phyloP scores from a whole-genome alignment of 2,888 invertebrate genomes.

The Sturmia bella region DNA sequence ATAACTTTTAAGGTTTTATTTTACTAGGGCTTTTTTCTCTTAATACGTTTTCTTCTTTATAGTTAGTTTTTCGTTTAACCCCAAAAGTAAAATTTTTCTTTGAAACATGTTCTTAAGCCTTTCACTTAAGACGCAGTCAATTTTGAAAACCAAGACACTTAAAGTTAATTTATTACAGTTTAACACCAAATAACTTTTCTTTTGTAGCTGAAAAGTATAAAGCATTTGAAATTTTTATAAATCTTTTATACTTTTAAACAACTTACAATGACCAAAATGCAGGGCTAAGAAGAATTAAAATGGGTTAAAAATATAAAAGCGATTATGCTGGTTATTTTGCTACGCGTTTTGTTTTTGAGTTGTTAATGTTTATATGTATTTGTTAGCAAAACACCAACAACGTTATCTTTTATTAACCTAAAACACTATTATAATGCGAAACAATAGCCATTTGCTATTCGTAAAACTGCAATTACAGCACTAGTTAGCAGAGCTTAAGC shows the following conservation, averaged over 20 bases:
- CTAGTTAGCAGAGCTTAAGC: constrained; percentile 30
- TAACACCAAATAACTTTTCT: not conserved
- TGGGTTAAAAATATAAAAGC: not conserved
- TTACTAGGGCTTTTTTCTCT: too few species aligned
- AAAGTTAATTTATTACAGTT: constrained; percentile 22
- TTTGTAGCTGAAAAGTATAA: not conserved
- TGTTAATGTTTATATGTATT: not conserved
- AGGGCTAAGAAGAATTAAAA: not conserved
- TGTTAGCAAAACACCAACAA: constrained; percentile 25
- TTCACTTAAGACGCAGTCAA: constrained; percentile 31
- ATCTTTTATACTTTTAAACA: constrained; percentile 28
- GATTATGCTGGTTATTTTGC: not conserved
- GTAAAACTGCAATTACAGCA: constrained; percentile 69
- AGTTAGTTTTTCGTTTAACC: too few species aligned
- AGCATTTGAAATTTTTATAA: constrained; percentile 23
- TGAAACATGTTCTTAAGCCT: not conserved
- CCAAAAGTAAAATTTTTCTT: not conserved
- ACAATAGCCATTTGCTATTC: constrained; percentile 68
- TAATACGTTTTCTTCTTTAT: too few species aligned
- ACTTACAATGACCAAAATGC: constrained; percentile 35
- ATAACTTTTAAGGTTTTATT: too few species aligned
- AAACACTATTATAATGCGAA: constrained; percentile 59
- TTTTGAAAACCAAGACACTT: constrained; percentile 27
- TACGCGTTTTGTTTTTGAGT: not conserved
- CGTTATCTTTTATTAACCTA: constrained; percentile 65